Evolutionary conservation across 2,888 invertebrate genomes (phyloP), one percentile per base, ranked within the genome.

Genomic region (Chirona hameri): DNA sequence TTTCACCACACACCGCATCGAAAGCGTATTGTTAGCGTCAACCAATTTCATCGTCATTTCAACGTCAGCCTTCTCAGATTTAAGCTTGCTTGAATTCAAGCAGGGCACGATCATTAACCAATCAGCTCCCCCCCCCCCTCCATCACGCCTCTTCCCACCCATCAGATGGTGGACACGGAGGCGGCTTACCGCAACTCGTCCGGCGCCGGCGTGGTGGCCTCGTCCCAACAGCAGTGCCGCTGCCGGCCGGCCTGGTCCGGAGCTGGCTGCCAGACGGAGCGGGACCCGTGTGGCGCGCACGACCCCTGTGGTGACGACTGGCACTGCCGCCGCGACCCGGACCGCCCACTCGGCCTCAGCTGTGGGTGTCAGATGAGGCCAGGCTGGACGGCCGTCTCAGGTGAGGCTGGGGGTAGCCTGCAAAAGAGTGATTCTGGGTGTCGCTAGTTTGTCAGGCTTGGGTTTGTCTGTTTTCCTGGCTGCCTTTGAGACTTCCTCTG

Each of bases 161-260:
- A n/a, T 21, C 72, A 76, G 76, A 46, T 46, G 76, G 21, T 76
- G 76, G 76, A 76, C 76, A 76, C 76, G 24, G 76, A 76, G 76
- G 76, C 46, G 10, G 39, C 76, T 24, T 76, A 76, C 24, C 39
- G 76, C 1, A 76, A 76, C 76, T 5, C 76, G 24, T 18, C 27
- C 1, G 76, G 76, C 24, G 46, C 76, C n/a, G 76, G 76, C 0
- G 76, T 76, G 76, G 46, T 24, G 76, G 76, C 76, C 76, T 27
- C 76, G 18, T 76, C 76, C 24, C 46, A 76, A 7, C 76, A 24
- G 21, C 76, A n/a, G 46, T 76, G 76, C 24, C 76, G 76, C 76
- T 76, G 76, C 46, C 76, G 5, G 76, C 76, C 76, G 10, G 76
- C 76, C 39, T 76, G 76, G 76, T 21, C 46, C 9, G 76, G 76